Evolutionary conservation across 2,797 vertebrate species (phyloP).

Genomic region (Bryconaethiops microstoma): DNA sequence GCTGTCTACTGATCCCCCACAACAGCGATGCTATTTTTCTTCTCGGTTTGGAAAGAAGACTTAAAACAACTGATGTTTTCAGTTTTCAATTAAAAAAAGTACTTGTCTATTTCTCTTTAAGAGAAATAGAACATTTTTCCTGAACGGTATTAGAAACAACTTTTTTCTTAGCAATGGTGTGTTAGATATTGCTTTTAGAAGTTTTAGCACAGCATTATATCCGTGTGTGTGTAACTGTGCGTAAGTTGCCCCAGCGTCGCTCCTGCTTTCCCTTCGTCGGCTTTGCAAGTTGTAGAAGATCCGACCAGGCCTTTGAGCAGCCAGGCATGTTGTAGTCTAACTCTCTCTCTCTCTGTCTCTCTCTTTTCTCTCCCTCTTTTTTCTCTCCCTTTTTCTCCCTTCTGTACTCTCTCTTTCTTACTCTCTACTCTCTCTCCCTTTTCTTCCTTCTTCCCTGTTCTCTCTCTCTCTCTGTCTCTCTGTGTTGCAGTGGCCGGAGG

Average conservation of each 20-base stretch:
- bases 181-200: too few relatives aligned
- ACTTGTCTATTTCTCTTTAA: too few relatives aligned
- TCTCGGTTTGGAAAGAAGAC: too few relatives aligned
- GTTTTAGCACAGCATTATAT: too few relatives aligned
- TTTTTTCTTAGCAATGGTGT: too few relatives aligned
- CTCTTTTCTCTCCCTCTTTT: too few relatives aligned
- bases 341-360: constrained; percentile 12
- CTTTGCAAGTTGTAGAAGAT: constrained; percentile 32
- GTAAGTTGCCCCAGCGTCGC: not conserved
- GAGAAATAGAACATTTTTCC: too few relatives aligned
- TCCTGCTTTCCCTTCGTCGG: constrained; percentile 16
- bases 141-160: too few relatives aligned
- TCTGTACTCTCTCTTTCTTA: constrained; percentile 51
- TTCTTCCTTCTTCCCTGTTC: constrained; percentile 2
- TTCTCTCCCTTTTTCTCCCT: constrained; percentile 40
- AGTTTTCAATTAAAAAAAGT: too few relatives aligned
- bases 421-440: constrained; percentile 64
- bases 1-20: too few relatives aligned
- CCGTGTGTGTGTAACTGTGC: not conserved
- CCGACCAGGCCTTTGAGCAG: constrained; percentile 40
- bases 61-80: too few relatives aligned
- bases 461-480: constrained; percentile 70
- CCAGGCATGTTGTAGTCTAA: constrained; percentile 36
- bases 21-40: too few relatives aligned
- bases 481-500: constrained; percentile 82